Percentiles rank a stretch among this genome's conserved stretches.
These are phyloP conservation scores for Phacellophora camtschatica DNA, from an alignment of 30 jellyfish, hydroid and myxozoan genomes.

Conservation along the genomic window DNA sequence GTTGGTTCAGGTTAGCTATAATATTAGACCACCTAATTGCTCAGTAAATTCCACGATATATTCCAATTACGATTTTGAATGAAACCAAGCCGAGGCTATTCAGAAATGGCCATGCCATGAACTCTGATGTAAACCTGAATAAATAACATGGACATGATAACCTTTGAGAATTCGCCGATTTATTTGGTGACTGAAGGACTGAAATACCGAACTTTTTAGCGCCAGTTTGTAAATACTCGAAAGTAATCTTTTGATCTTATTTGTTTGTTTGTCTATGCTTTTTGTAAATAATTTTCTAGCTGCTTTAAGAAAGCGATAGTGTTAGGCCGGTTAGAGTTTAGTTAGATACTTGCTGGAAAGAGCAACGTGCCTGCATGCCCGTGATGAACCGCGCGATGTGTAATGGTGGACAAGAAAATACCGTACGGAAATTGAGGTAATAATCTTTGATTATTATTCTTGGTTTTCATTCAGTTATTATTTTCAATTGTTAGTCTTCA, in stretches of 20 bases:
- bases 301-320: too few relatives aligned
- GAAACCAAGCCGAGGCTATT: neutral
- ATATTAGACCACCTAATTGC: neutral
- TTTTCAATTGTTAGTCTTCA: too few relatives aligned
- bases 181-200: constrained; percentile 7
- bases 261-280: neutral
- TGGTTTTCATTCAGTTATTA: too few relatives aligned
- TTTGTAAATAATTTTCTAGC: neutral
- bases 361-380: neutral
- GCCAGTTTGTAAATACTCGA: constrained; percentile 22
- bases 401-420: too few relatives aligned
- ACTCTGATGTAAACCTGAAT: constrained; percentile 14
- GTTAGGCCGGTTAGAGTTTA: neutral
- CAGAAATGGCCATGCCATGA: neutral
- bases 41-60: neutral
- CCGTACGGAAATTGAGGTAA: too few relatives aligned
- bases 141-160: neutral
- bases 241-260: neutral
- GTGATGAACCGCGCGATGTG: neutral
- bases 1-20: constrained; percentile 4
- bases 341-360: neutral
- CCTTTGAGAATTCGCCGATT: constrained; percentile 4
- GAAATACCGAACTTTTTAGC: neutral
- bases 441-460: too few relatives aligned
- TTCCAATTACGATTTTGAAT: neutral